Conservation (phyloP, 2,797 vertebrate genomes). For the Trematomus bernacchii region DNA sequence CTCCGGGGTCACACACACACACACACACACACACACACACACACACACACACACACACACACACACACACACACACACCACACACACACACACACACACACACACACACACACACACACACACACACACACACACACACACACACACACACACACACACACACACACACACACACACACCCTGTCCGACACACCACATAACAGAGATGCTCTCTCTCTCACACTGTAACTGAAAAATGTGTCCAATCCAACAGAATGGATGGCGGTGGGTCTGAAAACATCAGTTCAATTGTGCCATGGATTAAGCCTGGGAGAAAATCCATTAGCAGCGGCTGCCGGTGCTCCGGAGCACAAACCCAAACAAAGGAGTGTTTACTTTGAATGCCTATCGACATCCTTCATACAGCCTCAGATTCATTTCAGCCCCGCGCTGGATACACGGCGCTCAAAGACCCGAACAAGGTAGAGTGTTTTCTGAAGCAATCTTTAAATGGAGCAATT, state of each 20-base stretch:
- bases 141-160: slow-evolving; percentile 13
- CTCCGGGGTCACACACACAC: slow-evolving; percentile 32
- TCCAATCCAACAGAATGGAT: slow-evolving; percentile 77
- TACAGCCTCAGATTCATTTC: slow-evolving; percentile 84
- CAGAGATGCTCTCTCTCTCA: slow-evolving; percentile 49
- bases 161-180: slow-evolving; percentile 9
- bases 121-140: slow-evolving; percentile 22
- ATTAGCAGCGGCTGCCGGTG: slow-evolving; percentile 82
- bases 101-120: slow-evolving; percentile 8
- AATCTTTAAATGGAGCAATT: slow-evolving; percentile 87
- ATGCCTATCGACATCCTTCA: slow-evolving; percentile 86
- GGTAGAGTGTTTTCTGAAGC: slow-evolving; percentile 86
- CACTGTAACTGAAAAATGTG: slow-evolving; percentile 62
- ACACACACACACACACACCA: slow-evolving; percentile 24
- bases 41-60: slow-evolving; percentile 6
- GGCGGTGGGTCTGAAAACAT: slow-evolving; percentile 80
- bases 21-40: slow-evolving; percentile 14
- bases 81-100: slow-evolving; percentile 21
- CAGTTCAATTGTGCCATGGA: slow-evolving; percentile 82
- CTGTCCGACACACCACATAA: slow-evolving; percentile 34
- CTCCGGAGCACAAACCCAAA: slow-evolving; percentile 83
- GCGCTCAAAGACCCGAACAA: slow-evolving; percentile 83
- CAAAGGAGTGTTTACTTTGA: slow-evolving; percentile 85
- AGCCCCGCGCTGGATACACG: slow-evolving; percentile 78
- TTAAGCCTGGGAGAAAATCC: slow-evolving; percentile 86